Conservation (phyloP, 2,113 vertebrate genomes). For the Dunckerocampus dactyliophorus region DNA sequence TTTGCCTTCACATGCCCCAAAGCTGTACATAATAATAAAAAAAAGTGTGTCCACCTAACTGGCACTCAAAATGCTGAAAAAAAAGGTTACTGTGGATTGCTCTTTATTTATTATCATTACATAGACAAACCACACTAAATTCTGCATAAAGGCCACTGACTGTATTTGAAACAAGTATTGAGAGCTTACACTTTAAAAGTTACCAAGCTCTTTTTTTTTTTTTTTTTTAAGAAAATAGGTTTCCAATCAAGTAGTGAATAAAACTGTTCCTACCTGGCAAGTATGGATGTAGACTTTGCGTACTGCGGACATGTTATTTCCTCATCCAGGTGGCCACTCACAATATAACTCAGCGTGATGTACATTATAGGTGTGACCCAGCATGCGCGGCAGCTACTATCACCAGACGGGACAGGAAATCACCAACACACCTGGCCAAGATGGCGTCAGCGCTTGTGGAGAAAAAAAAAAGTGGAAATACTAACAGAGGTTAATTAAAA, state of each 20-base stretch:
- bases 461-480: not conserved
- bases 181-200: not conserved
- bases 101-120: slow-evolving; percentile 34
- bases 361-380: slow-evolving; percentile 69
- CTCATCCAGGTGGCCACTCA: slow-evolving; percentile 69
- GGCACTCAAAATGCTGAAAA: slow-evolving; percentile 52
- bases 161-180: not conserved
- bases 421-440: slow-evolving; percentile 43
- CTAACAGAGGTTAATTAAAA: not conserved
- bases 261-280: slow-evolving; percentile 61
- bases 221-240: not conserved
- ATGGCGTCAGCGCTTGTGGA: slow-evolving; percentile 10
- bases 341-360: slow-evolving; percentile 66
- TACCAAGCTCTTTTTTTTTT: not conserved
- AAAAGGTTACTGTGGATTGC: slow-evolving; percentile 48
- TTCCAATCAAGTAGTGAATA: slow-evolving; percentile 40
- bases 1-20: slow-evolving; percentile 63
- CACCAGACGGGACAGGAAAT: slow-evolving; percentile 55
- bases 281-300: slow-evolving; percentile 52
- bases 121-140: slow-evolving; percentile 4
- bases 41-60: slow-evolving; percentile 60
- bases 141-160: not conserved
- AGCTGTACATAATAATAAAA: slow-evolving; percentile 65
- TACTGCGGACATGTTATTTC: slow-evolving; percentile 67
- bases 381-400: slow-evolving; percentile 61